A percentile compares a stretch with the other conserved stretches of the same genome.
phyloP scores from a whole-genome alignment of 2,797 vertebrate genomes.

The Tokudaia muenninki region DNA sequence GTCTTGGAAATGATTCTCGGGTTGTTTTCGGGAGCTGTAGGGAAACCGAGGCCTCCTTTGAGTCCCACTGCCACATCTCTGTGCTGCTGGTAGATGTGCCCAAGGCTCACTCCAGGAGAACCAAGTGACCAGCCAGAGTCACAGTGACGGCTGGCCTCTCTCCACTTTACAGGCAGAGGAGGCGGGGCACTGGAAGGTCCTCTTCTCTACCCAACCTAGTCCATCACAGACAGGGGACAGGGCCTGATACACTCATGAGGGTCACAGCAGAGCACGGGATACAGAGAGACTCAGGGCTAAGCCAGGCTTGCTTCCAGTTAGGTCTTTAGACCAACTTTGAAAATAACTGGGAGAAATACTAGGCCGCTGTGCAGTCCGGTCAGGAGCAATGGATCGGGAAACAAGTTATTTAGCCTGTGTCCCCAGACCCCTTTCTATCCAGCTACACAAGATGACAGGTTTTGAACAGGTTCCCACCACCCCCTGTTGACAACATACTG shows the following conservation, averaged over 20 bases:
- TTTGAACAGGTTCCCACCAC: not conserved
- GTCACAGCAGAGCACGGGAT: not conserved
- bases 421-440: not conserved
- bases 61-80: not conserved
- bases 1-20: conserved; percentile 96
- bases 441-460: too few species aligned
- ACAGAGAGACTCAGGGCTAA: not conserved
- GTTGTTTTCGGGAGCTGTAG: conserved; percentile 93
- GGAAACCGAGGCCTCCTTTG: conserved; percentile 72
- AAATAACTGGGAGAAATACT: not conserved
- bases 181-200: not conserved
- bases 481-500: not conserved
- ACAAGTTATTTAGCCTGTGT: not conserved
- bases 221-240: not conserved
- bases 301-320: not conserved
- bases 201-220: not conserved
- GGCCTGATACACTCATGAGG: not conserved
- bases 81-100: not conserved
- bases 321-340: not conserved
- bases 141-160: not conserved
- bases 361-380: not conserved
- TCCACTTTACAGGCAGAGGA: not conserved
- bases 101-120: not conserved
- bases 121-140: not conserved
- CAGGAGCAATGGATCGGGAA: not conserved